Conservation (phyloP, 2,888 invertebrate genomes). For the Noctua comes region DNA sequence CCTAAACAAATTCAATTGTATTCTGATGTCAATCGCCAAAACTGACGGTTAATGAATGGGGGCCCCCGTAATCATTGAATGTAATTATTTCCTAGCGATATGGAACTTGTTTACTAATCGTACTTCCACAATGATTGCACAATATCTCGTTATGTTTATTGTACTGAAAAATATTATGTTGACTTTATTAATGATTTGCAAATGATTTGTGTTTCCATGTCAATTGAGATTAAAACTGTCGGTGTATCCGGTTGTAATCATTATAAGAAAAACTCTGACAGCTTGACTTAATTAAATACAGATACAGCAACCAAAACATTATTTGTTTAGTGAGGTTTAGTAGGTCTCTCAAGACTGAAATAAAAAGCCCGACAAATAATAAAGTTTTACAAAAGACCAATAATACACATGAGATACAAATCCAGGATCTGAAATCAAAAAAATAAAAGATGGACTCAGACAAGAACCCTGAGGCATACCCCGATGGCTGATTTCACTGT, state of each 20-base stretch:
- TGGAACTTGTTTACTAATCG: conserved; percentile 46
- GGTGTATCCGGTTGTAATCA: conserved; percentile 25
- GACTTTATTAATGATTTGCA: conserved; percentile 24
- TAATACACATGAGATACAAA: conserved; percentile 4
- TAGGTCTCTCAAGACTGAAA: not conserved
- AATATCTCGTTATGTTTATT: conserved; percentile 50
- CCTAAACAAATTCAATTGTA: conserved; percentile 45
- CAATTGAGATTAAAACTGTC: conserved; percentile 41
- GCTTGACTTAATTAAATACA: not conserved
- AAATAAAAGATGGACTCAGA: not conserved
- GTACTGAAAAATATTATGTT: conserved; percentile 44
- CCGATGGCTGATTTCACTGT: not conserved
- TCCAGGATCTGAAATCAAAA: not conserved
- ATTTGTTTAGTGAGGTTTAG: not conserved
- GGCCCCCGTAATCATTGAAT: conserved; percentile 31
- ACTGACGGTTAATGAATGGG: conserved; percentile 33
- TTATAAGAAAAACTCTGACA: conserved; percentile 5
- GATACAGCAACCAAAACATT: not conserved
- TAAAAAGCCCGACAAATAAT: not conserved
- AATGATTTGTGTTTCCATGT: conserved; percentile 49
- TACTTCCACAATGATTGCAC: conserved; percentile 43
- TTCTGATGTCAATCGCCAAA: conserved; percentile 30
- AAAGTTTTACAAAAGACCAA: not conserved
- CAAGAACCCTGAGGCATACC: not conserved
- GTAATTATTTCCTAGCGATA: conserved; percentile 51